phyloP scores from a whole-genome alignment of 2,888 invertebrate species.

The Agapetus fuscipes region DNA sequence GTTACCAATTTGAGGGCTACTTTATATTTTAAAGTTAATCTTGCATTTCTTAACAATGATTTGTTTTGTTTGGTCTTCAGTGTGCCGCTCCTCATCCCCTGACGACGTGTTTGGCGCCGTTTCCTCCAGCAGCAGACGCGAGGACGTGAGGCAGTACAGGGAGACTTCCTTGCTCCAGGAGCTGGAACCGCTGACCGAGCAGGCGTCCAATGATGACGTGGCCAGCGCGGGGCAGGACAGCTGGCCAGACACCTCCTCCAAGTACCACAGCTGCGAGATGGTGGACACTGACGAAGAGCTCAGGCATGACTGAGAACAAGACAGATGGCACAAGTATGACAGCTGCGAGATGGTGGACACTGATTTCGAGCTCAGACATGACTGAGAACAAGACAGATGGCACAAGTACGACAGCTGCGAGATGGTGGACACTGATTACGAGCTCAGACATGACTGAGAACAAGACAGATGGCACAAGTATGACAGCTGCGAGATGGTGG shows the following conservation, averaged over 20 bases:
- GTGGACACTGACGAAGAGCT: slow-evolving; percentile 53
- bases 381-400: too few relatives aligned
- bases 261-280: slow-evolving; percentile 67
- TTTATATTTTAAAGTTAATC: too few relatives aligned
- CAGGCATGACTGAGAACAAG: slow-evolving; percentile 23
- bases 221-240: slow-evolving; percentile 58
- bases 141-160: slow-evolving; percentile 13
- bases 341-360: slow-evolving; percentile 66
- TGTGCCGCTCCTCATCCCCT: slow-evolving; percentile 29
- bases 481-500: too few relatives aligned
- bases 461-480: too few relatives aligned
- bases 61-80: too few relatives aligned
- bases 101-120: slow-evolving; percentile 24
- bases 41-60: too few relatives aligned
- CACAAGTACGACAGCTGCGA: slow-evolving; percentile 69
- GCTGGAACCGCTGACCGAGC: slow-evolving; percentile 57
- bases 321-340: slow-evolving; percentile 66
- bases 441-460: slow-evolving; percentile 28
- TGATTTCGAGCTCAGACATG: slow-evolving; percentile 37
- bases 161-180: slow-evolving; percentile 30
- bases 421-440: slow-evolving; percentile 55
- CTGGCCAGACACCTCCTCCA: slow-evolving; percentile 64
- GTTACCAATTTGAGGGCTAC: too few relatives aligned
- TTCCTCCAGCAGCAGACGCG: slow-evolving; percentile 12
- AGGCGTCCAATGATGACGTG: slow-evolving; percentile 55